Evolutionary conservation across 1,140 invertebrate genomes (phyloP).

Genomic region (Hylaeus volcanicus): DNA sequence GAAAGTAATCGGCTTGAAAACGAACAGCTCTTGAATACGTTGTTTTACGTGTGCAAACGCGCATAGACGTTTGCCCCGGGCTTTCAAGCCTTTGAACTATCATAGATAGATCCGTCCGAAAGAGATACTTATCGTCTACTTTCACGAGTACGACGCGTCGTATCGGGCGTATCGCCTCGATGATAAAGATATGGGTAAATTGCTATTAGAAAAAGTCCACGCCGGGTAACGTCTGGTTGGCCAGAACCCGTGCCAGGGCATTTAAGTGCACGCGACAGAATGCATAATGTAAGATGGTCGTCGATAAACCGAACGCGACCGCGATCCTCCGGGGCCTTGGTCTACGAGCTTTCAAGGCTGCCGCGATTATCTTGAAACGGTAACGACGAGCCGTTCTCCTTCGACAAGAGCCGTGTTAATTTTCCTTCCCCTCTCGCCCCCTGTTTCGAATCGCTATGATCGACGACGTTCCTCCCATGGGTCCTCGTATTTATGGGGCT

Average conservation of each 20-base stretch:
- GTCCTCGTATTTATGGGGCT: conserved; percentile 45
- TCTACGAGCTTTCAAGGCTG: conserved; percentile 7
- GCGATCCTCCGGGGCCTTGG: neutral
- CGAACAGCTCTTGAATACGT: no score
- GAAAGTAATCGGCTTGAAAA: conserved; percentile 22
- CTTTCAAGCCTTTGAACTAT: no score
- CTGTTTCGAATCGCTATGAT: conserved; percentile 34
- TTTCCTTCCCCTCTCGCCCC: neutral
- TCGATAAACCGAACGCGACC: conserved; percentile 37
- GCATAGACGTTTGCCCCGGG: no score
- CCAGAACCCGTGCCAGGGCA: conserved; percentile 13
- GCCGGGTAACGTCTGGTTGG: neutral
- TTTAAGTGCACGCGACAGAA: conserved; percentile 53
- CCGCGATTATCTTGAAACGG: conserved; percentile 33
- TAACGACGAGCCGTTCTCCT: conserved; percentile 23
- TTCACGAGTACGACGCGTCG: neutral
- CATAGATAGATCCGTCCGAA: neutral
- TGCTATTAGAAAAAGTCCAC: conserved; percentile 46
- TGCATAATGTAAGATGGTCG: conserved; percentile 25
- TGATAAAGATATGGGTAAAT: conserved; percentile 40
- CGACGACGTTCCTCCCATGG: conserved; percentile 36
- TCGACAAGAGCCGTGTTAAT: conserved; percentile 52
- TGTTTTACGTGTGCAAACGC: no score
- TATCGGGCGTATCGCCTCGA: conserved; percentile 16
- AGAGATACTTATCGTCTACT: conserved; percentile 32